These are phyloP conservation scores for Pseudomyrmex cubaensis DNA, from an alignment of 1,140 invertebrate genomes.

Conservation along the genomic window DNA sequence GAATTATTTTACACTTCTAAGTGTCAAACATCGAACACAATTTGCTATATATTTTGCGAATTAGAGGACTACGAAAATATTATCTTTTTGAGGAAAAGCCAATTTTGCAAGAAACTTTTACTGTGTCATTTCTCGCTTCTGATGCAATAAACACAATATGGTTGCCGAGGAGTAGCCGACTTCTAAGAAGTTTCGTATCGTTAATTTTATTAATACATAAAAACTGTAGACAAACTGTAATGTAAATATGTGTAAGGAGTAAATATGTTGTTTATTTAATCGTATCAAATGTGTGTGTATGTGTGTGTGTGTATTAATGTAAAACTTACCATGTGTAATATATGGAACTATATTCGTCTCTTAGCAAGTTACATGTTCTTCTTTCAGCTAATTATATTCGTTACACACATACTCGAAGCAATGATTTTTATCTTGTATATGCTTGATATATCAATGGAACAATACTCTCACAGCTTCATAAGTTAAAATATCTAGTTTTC, in stretches of 20 bases:
- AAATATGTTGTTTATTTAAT: not conserved
- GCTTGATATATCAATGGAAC: constrained; percentile 11
- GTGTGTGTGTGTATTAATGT: not conserved
- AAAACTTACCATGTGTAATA: not conserved
- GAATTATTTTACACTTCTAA: no score
- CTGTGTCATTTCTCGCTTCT: no score
- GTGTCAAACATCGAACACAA: no score
- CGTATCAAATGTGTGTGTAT: constrained; percentile 27
- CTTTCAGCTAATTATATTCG: not conserved
- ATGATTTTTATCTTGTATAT: constrained; percentile 11
- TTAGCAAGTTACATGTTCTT: constrained; percentile 15
- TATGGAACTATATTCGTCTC: not conserved
- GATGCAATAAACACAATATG: no score
- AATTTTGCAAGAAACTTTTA: no score
- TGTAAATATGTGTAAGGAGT: no score
- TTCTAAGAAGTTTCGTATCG: no score
- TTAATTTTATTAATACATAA: not conserved
- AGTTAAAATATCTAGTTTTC: constrained; percentile 16
- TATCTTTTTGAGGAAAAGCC: no score
- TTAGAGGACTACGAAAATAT: no score
- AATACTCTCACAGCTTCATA: not conserved
- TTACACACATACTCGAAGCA: not conserved
- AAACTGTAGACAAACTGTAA: constrained; percentile 6
- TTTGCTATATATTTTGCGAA: no score
- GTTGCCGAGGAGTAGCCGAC: no score